These are phyloP conservation scores for Zaprionus lineosus DNA, from an alignment of 2,888 invertebrate species.

Conservation along the genomic window DNA sequence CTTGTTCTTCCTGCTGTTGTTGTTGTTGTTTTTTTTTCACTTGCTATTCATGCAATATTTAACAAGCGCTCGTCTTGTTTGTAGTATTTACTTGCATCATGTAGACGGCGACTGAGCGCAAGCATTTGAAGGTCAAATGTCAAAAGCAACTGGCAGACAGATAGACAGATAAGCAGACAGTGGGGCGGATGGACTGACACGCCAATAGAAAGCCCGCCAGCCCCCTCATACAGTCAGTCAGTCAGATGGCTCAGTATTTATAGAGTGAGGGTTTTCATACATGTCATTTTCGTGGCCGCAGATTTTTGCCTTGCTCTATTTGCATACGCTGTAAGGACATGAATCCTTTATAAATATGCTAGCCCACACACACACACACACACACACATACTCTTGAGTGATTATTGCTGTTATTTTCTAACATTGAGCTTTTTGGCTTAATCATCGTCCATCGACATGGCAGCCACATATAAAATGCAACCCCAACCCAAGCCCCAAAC, in stretches of 20 bases:
- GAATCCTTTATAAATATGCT: too few relatives aligned
- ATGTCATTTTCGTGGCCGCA: constrained; percentile 46
- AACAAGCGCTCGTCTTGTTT: constrained; percentile 43
- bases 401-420: too few relatives aligned
- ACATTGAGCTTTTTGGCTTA: too few relatives aligned
- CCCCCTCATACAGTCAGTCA: constrained; percentile 14
- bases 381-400: too few relatives aligned
- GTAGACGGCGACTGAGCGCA: constrained; percentile 15
- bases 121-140: constrained; percentile 58
- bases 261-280: too few relatives aligned
- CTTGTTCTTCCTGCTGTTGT: neutral
- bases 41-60: constrained; percentile 50
- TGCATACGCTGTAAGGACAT: constrained; percentile 12
- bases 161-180: constrained; percentile 14
- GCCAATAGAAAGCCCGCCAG: constrained; percentile 3
- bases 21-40: constrained; percentile 25
- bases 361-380: too few relatives aligned
- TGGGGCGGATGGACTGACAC: constrained; percentile 5
- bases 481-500: too few relatives aligned
- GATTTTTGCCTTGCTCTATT: constrained; percentile 37
- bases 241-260: constrained; percentile 32
- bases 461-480: too few relatives aligned
- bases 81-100: constrained; percentile 38
- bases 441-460: too few relatives aligned
- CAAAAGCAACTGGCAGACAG: constrained; percentile 43